These are phyloP conservation scores for Megaceryle torquata DNA, from an alignment of 2,113 vertebrate genomes.

Conservation along the genomic window DNA sequence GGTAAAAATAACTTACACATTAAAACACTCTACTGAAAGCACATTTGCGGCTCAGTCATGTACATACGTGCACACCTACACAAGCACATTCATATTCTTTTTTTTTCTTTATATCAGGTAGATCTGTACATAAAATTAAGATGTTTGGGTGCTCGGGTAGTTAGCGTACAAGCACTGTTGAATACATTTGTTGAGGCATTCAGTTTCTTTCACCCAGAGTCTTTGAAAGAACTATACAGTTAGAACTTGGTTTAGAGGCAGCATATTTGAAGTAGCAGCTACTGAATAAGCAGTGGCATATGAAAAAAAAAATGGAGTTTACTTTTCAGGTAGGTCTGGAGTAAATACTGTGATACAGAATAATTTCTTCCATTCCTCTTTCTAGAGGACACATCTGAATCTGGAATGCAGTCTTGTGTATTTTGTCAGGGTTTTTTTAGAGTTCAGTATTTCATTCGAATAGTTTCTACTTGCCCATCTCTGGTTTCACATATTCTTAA, in stretches of 20 bases:
- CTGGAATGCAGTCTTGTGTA: not conserved
- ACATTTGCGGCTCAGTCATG: fast-evolving
- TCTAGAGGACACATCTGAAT: not conserved
- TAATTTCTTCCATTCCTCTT: not conserved
- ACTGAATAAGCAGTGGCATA: not conserved
- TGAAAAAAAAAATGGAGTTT: not conserved
- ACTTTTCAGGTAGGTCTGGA: not conserved
- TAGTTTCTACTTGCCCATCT: not conserved
- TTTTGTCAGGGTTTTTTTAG: not conserved
- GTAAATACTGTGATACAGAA: not conserved
- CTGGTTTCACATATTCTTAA: not conserved
- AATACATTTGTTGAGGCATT: not conserved
- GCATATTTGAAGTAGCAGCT: not conserved
- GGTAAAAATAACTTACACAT: constrained; percentile 28
- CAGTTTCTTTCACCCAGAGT: not conserved
- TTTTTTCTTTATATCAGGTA: not conserved
- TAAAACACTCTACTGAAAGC: not conserved
- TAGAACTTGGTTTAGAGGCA: not conserved
- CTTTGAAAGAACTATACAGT: not conserved
- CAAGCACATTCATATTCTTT: not conserved
- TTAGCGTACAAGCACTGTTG: not conserved
- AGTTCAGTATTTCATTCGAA: not conserved
- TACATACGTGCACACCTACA: fast-evolving
- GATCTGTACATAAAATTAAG: not conserved
- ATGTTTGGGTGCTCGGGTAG: not conserved